Base-by-base conservation (phyloP, 2,797 vertebrate species). In the Cossypha polioptera region DNA sequence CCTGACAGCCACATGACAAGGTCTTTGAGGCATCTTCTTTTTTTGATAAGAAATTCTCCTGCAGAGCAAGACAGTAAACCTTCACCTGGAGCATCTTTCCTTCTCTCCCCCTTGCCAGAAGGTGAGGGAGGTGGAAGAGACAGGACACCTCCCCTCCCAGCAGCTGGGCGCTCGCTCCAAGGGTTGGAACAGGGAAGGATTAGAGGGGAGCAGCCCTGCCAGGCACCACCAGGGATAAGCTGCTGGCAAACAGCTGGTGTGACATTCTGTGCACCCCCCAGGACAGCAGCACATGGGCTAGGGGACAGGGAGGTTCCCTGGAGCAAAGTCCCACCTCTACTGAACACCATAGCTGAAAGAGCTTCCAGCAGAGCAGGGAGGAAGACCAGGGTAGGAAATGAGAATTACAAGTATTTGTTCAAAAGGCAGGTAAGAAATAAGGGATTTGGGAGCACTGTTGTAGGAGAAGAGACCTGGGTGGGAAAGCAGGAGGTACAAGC, bases 321-420 rank as follows among this genome's bases (percentile, higher is more conserved):
- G 33, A 36, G 59, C 63, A 25, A 1, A 2, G 17, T 7, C 28
- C 62, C 24, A 33, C 21, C 33, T 38, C 68, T 2, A 6, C 35
- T 0, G 0, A 86, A 7, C 17, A 11, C 15, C 18, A 4, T 0
- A 0, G 5, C 58, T 54, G 7, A 15, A 51, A 55, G 18, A 75
- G 33, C 35, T 45, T 76, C 83, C 40, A 24, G 40, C 36, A 69
- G 28, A 35, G 42, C 9, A n/a, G 50, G 36, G 7, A 59, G 13
- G 20, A 54, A 80, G 33, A 25, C 6, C 13, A 40, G 26, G 17
- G 38, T 0, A 6, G 13, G 1, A 11, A 59, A 65, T 0, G 1
- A 53, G 19, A 53, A 84, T 31, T 33, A 31, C n/a, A 76, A 50
- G 4, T 11, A 21, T 11, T 71, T 50, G 15, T 29, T 80, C 31